Conservation (phyloP, 2,113 vertebrate genomes). For the Vidua chalybeata region DNA sequence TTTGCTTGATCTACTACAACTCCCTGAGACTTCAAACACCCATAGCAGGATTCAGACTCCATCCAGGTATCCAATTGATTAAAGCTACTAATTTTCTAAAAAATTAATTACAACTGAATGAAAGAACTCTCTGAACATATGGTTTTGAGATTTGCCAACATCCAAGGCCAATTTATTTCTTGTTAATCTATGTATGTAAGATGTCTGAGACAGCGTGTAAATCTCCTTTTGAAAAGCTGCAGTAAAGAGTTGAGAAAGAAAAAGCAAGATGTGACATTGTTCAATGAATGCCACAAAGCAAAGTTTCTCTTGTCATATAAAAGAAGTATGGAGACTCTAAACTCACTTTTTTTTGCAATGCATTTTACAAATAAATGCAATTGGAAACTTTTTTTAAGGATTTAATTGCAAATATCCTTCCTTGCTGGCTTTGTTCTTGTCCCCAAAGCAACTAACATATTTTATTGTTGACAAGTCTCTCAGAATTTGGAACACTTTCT, state of each 20-base stretch:
- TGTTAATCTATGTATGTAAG: conserved; percentile 31
- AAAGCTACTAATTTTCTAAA: conserved; percentile 41
- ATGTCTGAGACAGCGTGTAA: not conserved
- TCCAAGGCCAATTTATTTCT: conserved; percentile 32
- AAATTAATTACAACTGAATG: conserved; percentile 63
- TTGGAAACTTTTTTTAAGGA: not conserved
- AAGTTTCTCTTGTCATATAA: not conserved
- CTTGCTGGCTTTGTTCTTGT: not conserved
- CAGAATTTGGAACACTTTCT: not conserved
- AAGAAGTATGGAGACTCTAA: not conserved
- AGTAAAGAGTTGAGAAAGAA: not conserved
- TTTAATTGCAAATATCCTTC: not conserved
- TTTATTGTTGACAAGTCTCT: not conserved
- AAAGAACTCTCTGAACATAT: conserved; percentile 62
- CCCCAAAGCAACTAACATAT: not conserved
- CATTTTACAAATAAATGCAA: not conserved
- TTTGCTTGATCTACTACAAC: not conserved
- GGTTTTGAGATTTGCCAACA: conserved; percentile 59
- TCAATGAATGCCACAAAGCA: not conserved
- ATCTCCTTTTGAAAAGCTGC: conserved; percentile 3
- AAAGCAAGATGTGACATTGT: not conserved
- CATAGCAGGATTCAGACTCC: not conserved
- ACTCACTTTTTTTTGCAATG: not conserved
- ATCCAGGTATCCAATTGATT: conserved; percentile 27
- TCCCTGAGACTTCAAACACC: conserved; percentile 30